A percentile compares a stretch with the other conserved stretches of the same genome.
Conservation (phyloP, 2,797 vertebrate genomes). For the Picus viridis region DNA sequence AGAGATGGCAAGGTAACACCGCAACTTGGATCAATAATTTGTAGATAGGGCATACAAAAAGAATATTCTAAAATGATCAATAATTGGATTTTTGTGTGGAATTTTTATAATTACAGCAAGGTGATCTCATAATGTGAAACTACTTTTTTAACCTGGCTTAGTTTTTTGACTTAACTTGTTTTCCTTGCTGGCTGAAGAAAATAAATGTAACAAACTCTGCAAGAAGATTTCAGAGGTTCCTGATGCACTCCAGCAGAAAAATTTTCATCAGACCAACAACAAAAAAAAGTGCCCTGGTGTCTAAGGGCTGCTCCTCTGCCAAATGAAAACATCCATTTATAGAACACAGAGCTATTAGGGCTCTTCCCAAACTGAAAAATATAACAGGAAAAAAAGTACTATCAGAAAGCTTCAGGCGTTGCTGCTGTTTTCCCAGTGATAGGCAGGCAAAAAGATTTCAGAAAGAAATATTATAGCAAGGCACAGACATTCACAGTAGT, state of each 20-base stretch:
- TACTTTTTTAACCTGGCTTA: background rate
- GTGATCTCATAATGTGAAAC: background rate
- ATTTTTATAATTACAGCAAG: background rate
- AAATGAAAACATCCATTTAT: constrained; percentile 17
- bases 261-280: background rate
- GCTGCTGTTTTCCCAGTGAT: background rate
- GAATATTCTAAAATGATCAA: background rate
- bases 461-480: background rate
- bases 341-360: background rate
- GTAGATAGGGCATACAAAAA: background rate
- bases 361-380: constrained; percentile 40
- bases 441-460: background rate
- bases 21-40: background rate
- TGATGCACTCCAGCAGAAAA: background rate
- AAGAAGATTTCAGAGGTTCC: background rate
- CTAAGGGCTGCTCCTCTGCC: background rate
- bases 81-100: background rate
- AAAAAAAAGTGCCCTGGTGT: background rate
- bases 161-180: background rate
- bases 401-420: background rate
- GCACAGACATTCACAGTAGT: background rate
- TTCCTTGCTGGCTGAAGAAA: background rate
- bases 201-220: background rate
- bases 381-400: background rate
- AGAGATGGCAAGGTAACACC: background rate